Percentiles rank a stretch among this genome's conserved stretches.
These are phyloP conservation scores for Acanthococcus lagerstroemiae DNA, from an alignment of 2,888 invertebrate species.

Conservation along the genomic window DNA sequence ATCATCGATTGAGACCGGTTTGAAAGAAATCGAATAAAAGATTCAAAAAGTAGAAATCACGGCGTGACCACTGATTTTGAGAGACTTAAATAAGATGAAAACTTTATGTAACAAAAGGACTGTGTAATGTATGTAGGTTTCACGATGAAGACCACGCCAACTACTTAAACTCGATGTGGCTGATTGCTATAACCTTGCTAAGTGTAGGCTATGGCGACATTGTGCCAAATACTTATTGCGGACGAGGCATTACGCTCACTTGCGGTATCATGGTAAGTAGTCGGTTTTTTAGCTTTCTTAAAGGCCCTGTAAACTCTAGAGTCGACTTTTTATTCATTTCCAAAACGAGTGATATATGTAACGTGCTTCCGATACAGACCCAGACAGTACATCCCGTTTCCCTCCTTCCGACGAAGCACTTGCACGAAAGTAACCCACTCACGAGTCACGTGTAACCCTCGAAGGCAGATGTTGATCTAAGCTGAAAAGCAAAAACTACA, in stretches of 20 bases:
- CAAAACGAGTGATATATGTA: no score
- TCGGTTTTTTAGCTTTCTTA: constrained; percentile 2
- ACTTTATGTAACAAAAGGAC: constrained; percentile 25
- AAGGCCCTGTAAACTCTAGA: neutral
- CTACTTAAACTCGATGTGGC: constrained; percentile 99
- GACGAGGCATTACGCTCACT: constrained; percentile 96
- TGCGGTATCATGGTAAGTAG: constrained; percentile 97
- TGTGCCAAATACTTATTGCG: constrained; percentile 99
- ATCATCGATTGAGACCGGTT: neutral
- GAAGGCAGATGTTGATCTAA: no score
- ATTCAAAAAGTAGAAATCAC: no score
- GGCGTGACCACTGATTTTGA: constrained; percentile 28
- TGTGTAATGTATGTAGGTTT: constrained; percentile 55
- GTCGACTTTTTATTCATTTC: no score
- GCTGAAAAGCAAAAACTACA: no score
- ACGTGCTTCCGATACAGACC: no score
- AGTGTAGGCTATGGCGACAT: constrained; percentile 99
- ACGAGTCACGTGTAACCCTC: no score
- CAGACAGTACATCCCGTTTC: no score
- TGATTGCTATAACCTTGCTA: constrained; percentile 99
- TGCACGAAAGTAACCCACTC: no score
- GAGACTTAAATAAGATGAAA: neutral
- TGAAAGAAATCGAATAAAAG: no score
- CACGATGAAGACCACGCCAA: constrained; percentile 98
- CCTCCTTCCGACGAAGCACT: no score